Conservation (phyloP, 1,140 invertebrate genomes). For the Bombus terrestris region DNA sequence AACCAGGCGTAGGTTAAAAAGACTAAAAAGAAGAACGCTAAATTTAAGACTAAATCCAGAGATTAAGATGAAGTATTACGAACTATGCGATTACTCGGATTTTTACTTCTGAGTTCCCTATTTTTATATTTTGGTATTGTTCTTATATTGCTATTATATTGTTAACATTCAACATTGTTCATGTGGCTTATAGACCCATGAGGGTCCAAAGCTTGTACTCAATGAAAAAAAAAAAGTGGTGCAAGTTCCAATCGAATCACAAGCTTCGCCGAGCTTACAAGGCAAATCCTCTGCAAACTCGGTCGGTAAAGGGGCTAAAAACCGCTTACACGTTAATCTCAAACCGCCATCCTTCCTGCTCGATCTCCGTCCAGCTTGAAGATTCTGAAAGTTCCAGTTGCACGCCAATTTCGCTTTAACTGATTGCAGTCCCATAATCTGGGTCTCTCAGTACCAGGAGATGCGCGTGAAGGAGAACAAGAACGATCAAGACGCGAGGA, state of each 20-base stretch:
- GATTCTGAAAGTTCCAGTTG: too few relatives aligned
- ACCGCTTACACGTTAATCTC: constrained; percentile 6
- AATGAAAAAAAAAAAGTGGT: neutral
- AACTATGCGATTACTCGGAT: too few relatives aligned
- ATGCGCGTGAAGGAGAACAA: constrained; percentile 77
- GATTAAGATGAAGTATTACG: too few relatives aligned
- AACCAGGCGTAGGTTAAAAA: too few relatives aligned
- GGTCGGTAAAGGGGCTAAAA: constrained; percentile 4
- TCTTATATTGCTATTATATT: neutral
- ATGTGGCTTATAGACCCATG: too few relatives aligned
- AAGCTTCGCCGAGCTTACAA: neutral
- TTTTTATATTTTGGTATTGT: neutral
- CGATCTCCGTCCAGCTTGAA: neutral
- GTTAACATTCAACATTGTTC: too few relatives aligned
- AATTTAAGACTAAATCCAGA: too few relatives aligned
- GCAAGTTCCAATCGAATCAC: neutral
- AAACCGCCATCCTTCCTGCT: neutral
- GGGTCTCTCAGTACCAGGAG: constrained; percentile 77
- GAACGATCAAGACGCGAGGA: constrained; percentile 82
- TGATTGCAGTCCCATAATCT: constrained; percentile 80
- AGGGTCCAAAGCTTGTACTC: neutral
- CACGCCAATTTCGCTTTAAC: constrained; percentile 46
- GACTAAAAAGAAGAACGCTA: too few relatives aligned
- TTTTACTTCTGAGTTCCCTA: too few relatives aligned
- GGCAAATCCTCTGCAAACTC: neutral